These are phyloP conservation scores for Perca flavescens DNA, from an alignment of 2,113 vertebrate genomes.

Conservation along the genomic window DNA sequence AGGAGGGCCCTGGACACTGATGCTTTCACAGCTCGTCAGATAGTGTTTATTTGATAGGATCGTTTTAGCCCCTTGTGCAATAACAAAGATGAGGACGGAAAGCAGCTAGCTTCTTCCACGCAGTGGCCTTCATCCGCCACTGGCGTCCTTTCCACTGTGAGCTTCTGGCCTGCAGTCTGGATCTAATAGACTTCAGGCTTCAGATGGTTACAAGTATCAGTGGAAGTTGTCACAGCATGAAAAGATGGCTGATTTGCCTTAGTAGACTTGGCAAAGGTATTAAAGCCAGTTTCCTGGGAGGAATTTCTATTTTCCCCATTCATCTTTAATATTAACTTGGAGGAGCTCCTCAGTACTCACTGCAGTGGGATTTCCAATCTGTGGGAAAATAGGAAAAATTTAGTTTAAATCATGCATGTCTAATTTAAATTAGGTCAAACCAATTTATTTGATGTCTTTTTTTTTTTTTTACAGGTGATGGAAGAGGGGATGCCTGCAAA, in stretches of 20 bases:
- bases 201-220: constrained; percentile 67
- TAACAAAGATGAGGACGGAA: constrained; percentile 65
- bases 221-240: constrained; percentile 73
- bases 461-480: constrained; percentile 86
- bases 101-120: constrained; percentile 53
- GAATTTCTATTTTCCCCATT: constrained; percentile 59
- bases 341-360: constrained; percentile 15
- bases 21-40: constrained; percentile 58
- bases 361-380: constrained; percentile 45
- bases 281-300: constrained; percentile 54
- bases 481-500: constrained; percentile 95
- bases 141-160: constrained; percentile 53
- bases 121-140: constrained; percentile 55
- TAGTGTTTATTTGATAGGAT: constrained; percentile 75
- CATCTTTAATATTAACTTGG: constrained; percentile 60
- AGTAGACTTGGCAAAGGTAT: constrained; percentile 57
- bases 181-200: constrained; percentile 68
- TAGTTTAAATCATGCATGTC: constrained; percentile 2
- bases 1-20: constrained; percentile 39
- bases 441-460: constrained; percentile 25
- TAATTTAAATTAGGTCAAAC: constrained; percentile 36
- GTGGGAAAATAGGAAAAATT: constrained; percentile 13
- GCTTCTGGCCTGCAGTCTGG: constrained; percentile 55
- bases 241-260: constrained; percentile 64
- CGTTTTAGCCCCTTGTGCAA: constrained; percentile 49